phyloP scores from a whole-genome alignment of 2,797 vertebrate genomes.

The Hippocampus kuda region DNA sequence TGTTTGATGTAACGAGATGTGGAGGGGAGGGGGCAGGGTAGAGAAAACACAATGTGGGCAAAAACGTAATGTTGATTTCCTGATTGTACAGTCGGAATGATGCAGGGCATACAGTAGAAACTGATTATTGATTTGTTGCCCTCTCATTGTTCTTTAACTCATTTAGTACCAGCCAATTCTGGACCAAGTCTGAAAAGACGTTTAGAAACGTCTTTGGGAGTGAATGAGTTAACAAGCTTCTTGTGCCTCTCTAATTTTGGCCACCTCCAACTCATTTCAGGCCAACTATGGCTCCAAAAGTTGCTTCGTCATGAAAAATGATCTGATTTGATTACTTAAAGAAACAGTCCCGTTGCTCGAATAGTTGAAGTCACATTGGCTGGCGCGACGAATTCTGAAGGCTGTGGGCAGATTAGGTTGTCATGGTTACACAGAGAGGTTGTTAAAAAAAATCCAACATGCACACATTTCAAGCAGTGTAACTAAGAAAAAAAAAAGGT shows the following conservation, averaged over 20 bases:
- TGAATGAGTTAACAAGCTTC: too few species aligned
- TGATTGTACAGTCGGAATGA: conserved; percentile 13
- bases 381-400: not conserved
- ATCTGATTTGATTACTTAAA: too few species aligned
- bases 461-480: too few species aligned
- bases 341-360: not conserved
- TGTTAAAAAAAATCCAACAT: not conserved
- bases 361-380: too few species aligned
- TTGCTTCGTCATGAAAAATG: not conserved
- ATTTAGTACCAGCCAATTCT: too few species aligned
- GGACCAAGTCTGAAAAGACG: too few species aligned
- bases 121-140: not conserved
- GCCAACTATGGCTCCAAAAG: not conserved
- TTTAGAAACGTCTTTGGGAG: too few species aligned
- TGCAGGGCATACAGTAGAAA: not conserved
- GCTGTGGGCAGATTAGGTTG: not conserved
- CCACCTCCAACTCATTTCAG: not conserved
- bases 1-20: conserved; percentile 32
- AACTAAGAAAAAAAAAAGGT: too few species aligned
- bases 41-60: conserved; percentile 10
- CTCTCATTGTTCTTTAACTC: not conserved
- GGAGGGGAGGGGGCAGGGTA: not conserved
- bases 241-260: not conserved
- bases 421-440: not conserved
- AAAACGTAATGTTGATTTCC: conserved; percentile 28